phyloP scores from a whole-genome alignment of 2,113 vertebrate genomes.

The Cryptotis parvus region DNA sequence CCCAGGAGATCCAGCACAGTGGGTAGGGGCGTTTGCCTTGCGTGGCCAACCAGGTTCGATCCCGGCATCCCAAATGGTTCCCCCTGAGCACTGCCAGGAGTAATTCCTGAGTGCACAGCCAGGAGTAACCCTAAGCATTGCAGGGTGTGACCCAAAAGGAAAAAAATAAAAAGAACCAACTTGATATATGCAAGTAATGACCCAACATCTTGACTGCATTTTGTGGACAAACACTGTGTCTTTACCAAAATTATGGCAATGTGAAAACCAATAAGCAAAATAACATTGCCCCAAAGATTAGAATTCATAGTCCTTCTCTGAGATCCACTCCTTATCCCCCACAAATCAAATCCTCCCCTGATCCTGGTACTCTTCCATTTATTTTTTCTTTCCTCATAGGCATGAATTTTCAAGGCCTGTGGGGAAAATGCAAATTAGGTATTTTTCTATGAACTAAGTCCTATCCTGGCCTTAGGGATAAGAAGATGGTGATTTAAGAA shows the following conservation, averaged over 20 bases:
- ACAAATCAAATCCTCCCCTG: not conserved
- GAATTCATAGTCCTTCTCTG: not conserved
- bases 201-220: not conserved
- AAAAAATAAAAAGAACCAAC: not conserved
- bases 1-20: too few species aligned
- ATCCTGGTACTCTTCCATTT: not conserved
- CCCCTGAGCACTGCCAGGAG: too few species aligned
- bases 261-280: not conserved
- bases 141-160: too few species aligned
- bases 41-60: too few species aligned
- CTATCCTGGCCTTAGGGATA: not conserved
- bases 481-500: not conserved
- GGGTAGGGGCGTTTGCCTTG: too few species aligned
- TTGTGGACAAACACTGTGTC: not conserved
- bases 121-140: too few species aligned
- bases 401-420: not conserved
- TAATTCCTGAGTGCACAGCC: too few species aligned
- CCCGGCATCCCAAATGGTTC: too few species aligned
- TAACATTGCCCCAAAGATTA: not conserved
- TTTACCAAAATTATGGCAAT: not conserved
- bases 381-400: not conserved
- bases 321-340: not conserved
- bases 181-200: not conserved
- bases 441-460: not conserved
- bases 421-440: not conserved